Base-by-base conservation (phyloP, 2,113 vertebrate species). In the Romanogobio albipinnatus region DNA sequence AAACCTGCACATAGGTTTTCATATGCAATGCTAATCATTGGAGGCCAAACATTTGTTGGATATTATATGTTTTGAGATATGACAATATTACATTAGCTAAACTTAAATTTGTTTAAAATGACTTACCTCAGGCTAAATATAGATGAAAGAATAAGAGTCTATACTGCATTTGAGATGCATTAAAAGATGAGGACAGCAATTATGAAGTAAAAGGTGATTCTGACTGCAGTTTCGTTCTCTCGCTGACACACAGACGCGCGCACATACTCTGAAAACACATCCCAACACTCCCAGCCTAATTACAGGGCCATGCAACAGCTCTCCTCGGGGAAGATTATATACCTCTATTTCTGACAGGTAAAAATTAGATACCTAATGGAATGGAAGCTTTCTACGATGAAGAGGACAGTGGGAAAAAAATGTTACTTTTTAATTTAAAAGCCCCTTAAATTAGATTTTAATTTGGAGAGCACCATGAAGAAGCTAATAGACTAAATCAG, bases 261-360 rank as follows among this genome's bases (percentile, higher is more conserved):
- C 80, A 82, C 80, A 82, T 15, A n/a, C 51, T 15, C 24, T 76
- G 58, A 43, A 77, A 61, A 84, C 64, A 86, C 70, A 86, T 88
- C 81, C 84, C 81, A 81, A 66, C 83, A 76, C 84, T 88, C 82
- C 87, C 76, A 82, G 76, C 39, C 87, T 88, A 86, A 88, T 88
- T 88, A 88, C 66, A 74, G 49, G 81, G 49, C 87, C 84, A 84
- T 84, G 87, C 85, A 85, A 85, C 83, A 84, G 87, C 70, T 76
- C 81, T 84, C 84, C 84, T 86, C 64, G 1, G 87, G 81, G 87
- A 58, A 86, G 87, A 88, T 88, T 88, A 88, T 78, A 84, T 82
- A 86, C 85, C 87, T 88, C 68, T 83, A 88, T 86, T 84, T 88
- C 71, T 88, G 87, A 88, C 87, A 88, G 87, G 87, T 88, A 86